Base-by-base conservation (phyloP, 2,113 vertebrate species). In the chimpanzee (Pan troglodytes) region DNA sequence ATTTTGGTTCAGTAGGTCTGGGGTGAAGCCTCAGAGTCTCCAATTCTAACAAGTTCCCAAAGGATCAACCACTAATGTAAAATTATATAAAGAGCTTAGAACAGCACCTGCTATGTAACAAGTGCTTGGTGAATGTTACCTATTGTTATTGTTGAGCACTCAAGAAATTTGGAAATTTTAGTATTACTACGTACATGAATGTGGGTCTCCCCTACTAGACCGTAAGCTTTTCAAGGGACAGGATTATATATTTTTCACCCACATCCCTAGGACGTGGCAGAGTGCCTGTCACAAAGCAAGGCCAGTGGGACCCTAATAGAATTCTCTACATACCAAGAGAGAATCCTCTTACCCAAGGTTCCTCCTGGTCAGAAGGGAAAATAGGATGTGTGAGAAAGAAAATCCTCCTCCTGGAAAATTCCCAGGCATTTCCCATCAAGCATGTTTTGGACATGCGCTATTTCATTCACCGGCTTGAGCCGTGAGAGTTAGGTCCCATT, bases 41-140 rank as follows among this genome's bases (percentile, higher is more conserved):
- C 27, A 72, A 59, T 91, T 88, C 68, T 97, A 85, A 45, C 32
- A 84, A 75, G 25, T 81, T 92, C 81, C 57, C n/a, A 88, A 40
- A 85, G 72, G 32, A 76, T n/a, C 57, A 48, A 79, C 13, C 23
- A 75, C 23, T 78, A 68, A 84, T 23, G 70, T 81, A 81, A 81
- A 95, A 76, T 64, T 45, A 75, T 7, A 9, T 48, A 10, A 61
- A 43, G n/a, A 32, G 22, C 40, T 43, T 22, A 90, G 18, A 64
- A 68, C 5, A n/a, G 27, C 8, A 67, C 32, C 55, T 84, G 23
- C 25, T 30, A 14, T 12, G 6, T 32, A 52, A 4, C 10, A 43
- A 16, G 38, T 35, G 55, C 9, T 38, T 27, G n/a, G 4, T 1
- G 38, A 57, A 7, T 22, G 11, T 52, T 55, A 57, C 20, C 67